These are phyloP conservation scores for Vombatus ursinus DNA, from an alignment of 2,113 vertebrate genomes.

Conservation along the genomic window DNA sequence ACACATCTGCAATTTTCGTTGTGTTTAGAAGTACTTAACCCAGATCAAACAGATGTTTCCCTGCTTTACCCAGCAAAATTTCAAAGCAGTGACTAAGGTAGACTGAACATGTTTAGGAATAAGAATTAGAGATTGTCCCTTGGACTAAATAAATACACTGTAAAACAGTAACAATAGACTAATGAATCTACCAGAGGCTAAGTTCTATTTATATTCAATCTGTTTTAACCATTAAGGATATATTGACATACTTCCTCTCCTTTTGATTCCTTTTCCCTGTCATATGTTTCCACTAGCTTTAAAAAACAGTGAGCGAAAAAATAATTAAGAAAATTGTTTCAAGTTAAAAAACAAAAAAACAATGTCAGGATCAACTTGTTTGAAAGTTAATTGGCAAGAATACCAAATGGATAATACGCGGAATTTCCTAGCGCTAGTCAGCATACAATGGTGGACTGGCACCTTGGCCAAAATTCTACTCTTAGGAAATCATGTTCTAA, in stretches of 20 bases:
- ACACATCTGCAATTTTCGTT: neutral
- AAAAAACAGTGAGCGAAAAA: neutral
- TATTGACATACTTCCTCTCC: neutral
- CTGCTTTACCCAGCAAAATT: constrained; percentile 2
- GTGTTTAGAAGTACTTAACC: constrained; percentile 28
- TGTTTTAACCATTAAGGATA: constrained; percentile 54
- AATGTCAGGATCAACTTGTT: neutral
- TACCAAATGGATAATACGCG: accelerated
- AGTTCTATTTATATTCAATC: constrained; percentile 50
- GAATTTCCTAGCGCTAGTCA: neutral
- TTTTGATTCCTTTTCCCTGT: neutral
- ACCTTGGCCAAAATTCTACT: neutral
- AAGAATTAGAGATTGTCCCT: neutral
- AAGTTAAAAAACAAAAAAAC: neutral
- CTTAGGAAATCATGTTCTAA: neutral
- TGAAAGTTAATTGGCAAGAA: neutral
- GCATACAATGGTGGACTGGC: neutral
- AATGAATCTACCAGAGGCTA: constrained; percentile 52
- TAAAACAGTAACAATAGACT: constrained; percentile 55
- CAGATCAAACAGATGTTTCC: constrained; percentile 26
- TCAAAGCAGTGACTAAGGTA: neutral
- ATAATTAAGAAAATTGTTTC: neutral
- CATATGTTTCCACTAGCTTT: neutral
- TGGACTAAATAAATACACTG: constrained; percentile 48
- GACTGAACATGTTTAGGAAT: neutral